Percentiles rank a stretch among this genome's conserved stretches.
These are phyloP conservation scores for Puntigrus tetrazona DNA, from an alignment of 2,113 vertebrate genomes.

Conservation along the genomic window DNA sequence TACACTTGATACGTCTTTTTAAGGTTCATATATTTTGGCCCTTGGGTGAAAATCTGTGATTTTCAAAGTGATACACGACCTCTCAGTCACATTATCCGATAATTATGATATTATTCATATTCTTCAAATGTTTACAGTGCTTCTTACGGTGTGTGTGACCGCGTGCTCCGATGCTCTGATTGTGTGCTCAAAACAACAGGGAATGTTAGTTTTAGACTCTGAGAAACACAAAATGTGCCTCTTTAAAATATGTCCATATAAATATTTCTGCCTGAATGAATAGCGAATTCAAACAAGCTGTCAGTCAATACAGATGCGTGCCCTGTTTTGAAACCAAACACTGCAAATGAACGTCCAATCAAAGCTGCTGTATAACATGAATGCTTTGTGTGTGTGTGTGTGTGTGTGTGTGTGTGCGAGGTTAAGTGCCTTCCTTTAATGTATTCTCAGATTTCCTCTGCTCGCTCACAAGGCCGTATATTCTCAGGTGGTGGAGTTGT, in stretches of 20 bases:
- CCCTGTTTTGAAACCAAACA: neutral
- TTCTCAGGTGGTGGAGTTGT: slow-evolving; percentile 74
- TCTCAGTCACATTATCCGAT: neutral
- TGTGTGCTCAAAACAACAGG: neutral
- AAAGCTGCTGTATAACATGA: neutral
- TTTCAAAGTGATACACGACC: neutral
- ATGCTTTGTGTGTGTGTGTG: neutral
- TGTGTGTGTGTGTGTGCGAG: slow-evolving; percentile 9
- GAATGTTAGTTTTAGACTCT: neutral
- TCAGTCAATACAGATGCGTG: slow-evolving; percentile 16
- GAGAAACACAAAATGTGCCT: slow-evolving; percentile 7
- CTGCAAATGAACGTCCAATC: slow-evolving; percentile 31
- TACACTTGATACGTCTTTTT: slow-evolving; percentile 6
- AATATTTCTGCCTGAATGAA: slow-evolving; percentile 30
- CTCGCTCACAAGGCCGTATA: slow-evolving; percentile 31
- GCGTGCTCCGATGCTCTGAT: neutral
- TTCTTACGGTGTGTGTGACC: neutral
- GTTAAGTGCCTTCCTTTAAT: slow-evolving; percentile 40
- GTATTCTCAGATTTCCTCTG: slow-evolving; percentile 22
- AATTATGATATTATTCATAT: neutral
- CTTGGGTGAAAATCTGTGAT: slow-evolving; percentile 14
- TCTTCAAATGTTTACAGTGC: slow-evolving; percentile 19
- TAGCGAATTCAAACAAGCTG: slow-evolving; percentile 28
- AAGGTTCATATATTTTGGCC: slow-evolving; percentile 9
- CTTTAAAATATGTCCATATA: slow-evolving; percentile 4